Conservation (phyloP, 2,888 invertebrate species). For the Tetragonula carbonaria region DNA sequence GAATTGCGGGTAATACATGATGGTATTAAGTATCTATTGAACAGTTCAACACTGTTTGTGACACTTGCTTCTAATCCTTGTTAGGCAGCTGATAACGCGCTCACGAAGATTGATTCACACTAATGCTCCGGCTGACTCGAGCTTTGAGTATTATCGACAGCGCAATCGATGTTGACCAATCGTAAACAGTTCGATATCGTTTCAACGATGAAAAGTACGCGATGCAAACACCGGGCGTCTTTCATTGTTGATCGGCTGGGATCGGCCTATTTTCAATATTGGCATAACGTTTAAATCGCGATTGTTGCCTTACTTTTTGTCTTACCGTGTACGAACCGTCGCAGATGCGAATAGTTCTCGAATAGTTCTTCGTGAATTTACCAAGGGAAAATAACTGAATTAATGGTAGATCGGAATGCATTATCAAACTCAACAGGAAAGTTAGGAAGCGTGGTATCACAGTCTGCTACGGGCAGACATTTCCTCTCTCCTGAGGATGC, state of each 20-base stretch:
- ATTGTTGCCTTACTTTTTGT: neutral
- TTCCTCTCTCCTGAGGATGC: conserved; percentile 21
- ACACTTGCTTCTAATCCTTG: neutral
- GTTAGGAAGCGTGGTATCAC: conserved; percentile 39
- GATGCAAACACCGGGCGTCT: conserved; percentile 35
- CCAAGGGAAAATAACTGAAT: neutral
- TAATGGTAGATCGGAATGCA: conserved; percentile 35
- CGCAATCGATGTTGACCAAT: conserved; percentile 68
- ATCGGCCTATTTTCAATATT: conserved; percentile 14
- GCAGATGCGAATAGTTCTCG: neutral
- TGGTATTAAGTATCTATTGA: neutral
- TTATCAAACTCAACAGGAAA: conserved; percentile 40
- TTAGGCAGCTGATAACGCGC: conserved; percentile 32
- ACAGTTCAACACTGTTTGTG: too few species aligned
- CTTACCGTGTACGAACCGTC: too few species aligned
- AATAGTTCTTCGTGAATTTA: neutral
- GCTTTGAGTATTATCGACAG: conserved; percentile 49
- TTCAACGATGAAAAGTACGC: conserved; percentile 47
- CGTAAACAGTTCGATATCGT: conserved; percentile 65
- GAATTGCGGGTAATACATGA: too few species aligned
- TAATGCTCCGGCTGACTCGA: conserved; percentile 29
- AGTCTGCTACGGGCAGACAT: conserved; percentile 9
- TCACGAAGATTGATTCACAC: conserved; percentile 47
- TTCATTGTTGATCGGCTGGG: conserved; percentile 9
- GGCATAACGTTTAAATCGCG: neutral